A percentile compares a stretch with the other conserved stretches of the same genome.
Evolutionary conservation across 37 sponge, comb jelly and placozoan species (phyloP).

Genomic region (Hormiphora californensis): DNA sequence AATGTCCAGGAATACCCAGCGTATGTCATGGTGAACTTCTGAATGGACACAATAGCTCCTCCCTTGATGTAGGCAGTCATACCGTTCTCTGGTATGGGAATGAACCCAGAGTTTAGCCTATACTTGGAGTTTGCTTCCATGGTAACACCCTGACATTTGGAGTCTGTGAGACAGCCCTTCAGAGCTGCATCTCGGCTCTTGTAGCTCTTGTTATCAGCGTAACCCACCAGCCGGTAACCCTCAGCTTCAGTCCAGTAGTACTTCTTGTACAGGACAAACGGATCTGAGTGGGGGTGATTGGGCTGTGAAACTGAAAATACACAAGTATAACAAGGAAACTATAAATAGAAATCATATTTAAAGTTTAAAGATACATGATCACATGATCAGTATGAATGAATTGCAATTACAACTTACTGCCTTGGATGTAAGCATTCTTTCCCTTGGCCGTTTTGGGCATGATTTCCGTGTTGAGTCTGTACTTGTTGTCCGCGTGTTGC

Average conservation of each 20-base stretch:
- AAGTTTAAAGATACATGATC: too few relatives aligned
- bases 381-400: too few relatives aligned
- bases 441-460: neutral
- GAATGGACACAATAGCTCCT: neutral
- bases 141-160: conserved; percentile 10
- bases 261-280: neutral
- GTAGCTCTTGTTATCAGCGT: neutral
- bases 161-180: conserved; percentile 2
- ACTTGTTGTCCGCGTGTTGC: neutral
- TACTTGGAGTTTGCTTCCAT: neutral
- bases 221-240: neutral
- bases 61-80: conserved; percentile 36
- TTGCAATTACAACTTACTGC: neutral
- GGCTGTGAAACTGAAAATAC: too few relatives aligned
- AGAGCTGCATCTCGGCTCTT: neutral
- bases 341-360: too few relatives aligned
- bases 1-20: conserved; percentile 12
- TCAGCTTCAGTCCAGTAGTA: conserved; percentile 6
- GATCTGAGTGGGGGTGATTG: neutral
- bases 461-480: neutral
- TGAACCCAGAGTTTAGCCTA: neutral
- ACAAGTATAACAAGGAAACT: too few relatives aligned
- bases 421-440: neutral
- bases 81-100: neutral
- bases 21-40: neutral